Conservation (phyloP, 2,797 vertebrate genomes). For the Brachyalestes nurse region DNA sequence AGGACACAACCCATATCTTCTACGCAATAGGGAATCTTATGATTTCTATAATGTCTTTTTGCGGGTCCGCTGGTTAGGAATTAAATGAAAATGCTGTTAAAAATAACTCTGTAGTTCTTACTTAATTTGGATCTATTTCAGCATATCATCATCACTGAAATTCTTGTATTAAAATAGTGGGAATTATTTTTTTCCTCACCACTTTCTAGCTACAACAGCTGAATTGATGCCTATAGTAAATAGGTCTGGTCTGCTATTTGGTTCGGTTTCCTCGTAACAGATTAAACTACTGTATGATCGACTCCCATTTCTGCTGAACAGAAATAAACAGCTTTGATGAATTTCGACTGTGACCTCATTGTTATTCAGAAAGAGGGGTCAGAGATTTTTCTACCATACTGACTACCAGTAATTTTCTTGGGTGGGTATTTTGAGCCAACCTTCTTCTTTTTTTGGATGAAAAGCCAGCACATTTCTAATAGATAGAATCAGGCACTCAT, state of each 20-base stretch:
- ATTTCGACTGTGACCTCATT: no score
- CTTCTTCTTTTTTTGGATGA: not conserved
- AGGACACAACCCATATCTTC: no score
- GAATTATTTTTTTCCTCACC: not conserved
- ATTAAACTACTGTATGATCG: no score
- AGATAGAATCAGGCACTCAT: not conserved
- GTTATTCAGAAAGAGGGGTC: no score
- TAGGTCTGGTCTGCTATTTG: not conserved
- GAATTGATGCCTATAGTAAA: not conserved
- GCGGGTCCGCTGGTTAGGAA: no score
- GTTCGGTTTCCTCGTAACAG: not conserved
- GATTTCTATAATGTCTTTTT: no score
- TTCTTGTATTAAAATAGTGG: not conserved
- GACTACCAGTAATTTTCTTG: not conserved
- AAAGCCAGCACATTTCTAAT: not conserved
- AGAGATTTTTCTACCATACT: not conserved
- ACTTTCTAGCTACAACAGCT: not conserved
- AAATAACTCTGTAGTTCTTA: no score
- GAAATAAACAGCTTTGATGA: no score
- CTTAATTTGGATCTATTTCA: not conserved
- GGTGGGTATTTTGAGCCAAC: not conserved
- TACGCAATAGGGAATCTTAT: no score
- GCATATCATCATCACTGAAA: not conserved
- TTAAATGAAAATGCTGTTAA: not conserved
- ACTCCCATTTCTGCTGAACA: no score